Conservation (phyloP, 2,797 vertebrate genomes). For the Lateolabrax maculatus region DNA sequence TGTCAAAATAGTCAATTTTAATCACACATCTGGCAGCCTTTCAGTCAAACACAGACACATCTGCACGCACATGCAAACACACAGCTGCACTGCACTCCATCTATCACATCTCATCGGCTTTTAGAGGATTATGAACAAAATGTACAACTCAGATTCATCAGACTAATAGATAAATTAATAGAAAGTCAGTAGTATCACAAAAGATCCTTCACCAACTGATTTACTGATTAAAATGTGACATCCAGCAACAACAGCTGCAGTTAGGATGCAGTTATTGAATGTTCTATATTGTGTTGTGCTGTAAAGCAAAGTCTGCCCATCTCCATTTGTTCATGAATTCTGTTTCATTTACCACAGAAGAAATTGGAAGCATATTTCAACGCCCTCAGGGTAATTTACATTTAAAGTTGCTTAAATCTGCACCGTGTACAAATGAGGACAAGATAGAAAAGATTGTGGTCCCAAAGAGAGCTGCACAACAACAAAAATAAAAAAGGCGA, state of each 20-base stretch:
- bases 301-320: slow-evolving; percentile 7
- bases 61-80: neutral
- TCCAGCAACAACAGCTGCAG: slow-evolving; percentile 23
- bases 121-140: slow-evolving; percentile 46
- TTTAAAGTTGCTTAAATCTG: slow-evolving; percentile 45
- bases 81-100: slow-evolving; percentile 35
- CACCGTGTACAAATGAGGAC: slow-evolving; percentile 42
- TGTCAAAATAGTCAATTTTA: slow-evolving; percentile 31
- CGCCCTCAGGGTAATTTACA: slow-evolving; percentile 38
- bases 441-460: slow-evolving; percentile 36
- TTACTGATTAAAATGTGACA: slow-evolving; percentile 43
- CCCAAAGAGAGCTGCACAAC: slow-evolving; percentile 17
- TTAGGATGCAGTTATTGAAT: slow-evolving; percentile 9
- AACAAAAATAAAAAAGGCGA: slow-evolving; percentile 3
- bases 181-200: slow-evolving; percentile 18
- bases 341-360: slow-evolving; percentile 30
- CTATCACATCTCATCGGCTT: slow-evolving; percentile 36
- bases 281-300: slow-evolving; percentile 4
- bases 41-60: slow-evolving; percentile 31
- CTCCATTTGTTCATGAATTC: slow-evolving; percentile 20
- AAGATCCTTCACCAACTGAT: slow-evolving; percentile 17
- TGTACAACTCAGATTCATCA: slow-evolving; percentile 34
- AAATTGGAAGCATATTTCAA: slow-evolving; percentile 26
- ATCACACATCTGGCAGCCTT: slow-evolving; percentile 42
- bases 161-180: slow-evolving; percentile 34